Conservation (phyloP, 2,113 vertebrate species). For the Sapayoa aenigma region DNA sequence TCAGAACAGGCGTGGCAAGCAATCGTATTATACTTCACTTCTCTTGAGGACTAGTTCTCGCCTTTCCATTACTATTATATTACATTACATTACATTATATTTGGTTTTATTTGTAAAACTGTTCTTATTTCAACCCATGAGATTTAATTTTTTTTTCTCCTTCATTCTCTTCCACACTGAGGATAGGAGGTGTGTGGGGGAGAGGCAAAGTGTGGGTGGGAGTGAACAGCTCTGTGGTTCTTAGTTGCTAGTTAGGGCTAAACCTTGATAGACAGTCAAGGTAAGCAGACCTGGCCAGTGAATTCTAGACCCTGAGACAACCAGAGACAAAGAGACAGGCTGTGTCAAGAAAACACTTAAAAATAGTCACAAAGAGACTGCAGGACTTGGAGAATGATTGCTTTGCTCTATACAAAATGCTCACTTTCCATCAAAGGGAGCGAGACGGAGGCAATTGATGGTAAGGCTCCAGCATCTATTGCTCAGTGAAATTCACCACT, state of each 20-base stretch:
- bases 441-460: background rate
- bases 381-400: background rate
- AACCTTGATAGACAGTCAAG: background rate
- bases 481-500: background rate
- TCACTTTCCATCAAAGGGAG: background rate
- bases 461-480: background rate
- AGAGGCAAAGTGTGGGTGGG: background rate
- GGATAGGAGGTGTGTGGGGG: rapidly evolving
- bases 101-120: background rate
- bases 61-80: background rate
- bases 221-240: background rate
- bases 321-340: background rate
- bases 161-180: background rate
- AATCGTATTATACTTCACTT: background rate
- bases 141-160: background rate
- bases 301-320: background rate
- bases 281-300: background rate
- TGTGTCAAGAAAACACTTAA: background rate
- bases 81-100: background rate
- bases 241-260: background rate
- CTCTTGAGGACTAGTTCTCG: background rate
- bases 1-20: background rate
- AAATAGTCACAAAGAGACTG: background rate
- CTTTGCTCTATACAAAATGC: background rate
- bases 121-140: background rate